Base-by-base conservation (phyloP, 2,113 vertebrate genomes). In the Lampris megalopsis region DNA sequence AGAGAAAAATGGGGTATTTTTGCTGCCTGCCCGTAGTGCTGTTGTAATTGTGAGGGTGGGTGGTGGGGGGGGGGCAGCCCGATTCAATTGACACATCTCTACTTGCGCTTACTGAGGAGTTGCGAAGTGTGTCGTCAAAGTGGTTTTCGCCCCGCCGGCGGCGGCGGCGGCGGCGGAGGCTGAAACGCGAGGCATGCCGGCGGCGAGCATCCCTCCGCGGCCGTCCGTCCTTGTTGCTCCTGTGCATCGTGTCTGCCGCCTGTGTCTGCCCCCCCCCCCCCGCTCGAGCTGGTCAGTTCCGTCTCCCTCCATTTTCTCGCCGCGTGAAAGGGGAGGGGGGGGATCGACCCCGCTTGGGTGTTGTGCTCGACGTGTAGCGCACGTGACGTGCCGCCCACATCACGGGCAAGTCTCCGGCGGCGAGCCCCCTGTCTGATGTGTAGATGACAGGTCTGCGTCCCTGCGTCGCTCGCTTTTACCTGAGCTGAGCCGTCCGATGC, bases 271-370 rank as follows among this genome's bases (percentile, higher is more conserved):
- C 93, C 94, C n/a, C n/a, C n/a, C n/a, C n/a, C n/a, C n/a, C n/a
- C n/a, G n/a, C 85, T 91, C 91, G 93, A 91, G 93, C 93, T 90
- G 91, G 94, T 94, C 91, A 93, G 91, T 94, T 94, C 94, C 89
- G 77, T 91, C 86, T 92, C 93, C 94, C 95, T 96, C 95, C 95
- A 95, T 97, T 95, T 96, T 96, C 95, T 89, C 86, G 66, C 75
- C 68, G 74, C 66, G 75, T 68, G 77, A 86, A 71, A 80, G 81
- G 80, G 89, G 68, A 76, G 65, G n/a, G n/a, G n/a, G n/a, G n/a
- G n/a, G n/a, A n/a, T n/a, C 75, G 80, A 81, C 68, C 81, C 86
- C 85, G 68, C 88, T 89, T 86, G 69, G 73, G n/a, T n/a, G 59
- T 60, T 10, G 62, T 62, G 69, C 72, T 71, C 60, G 67, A 70